Evolutionary conservation across 2,888 invertebrate species (phyloP).

Genomic region (Yponomeuta malinellus): DNA sequence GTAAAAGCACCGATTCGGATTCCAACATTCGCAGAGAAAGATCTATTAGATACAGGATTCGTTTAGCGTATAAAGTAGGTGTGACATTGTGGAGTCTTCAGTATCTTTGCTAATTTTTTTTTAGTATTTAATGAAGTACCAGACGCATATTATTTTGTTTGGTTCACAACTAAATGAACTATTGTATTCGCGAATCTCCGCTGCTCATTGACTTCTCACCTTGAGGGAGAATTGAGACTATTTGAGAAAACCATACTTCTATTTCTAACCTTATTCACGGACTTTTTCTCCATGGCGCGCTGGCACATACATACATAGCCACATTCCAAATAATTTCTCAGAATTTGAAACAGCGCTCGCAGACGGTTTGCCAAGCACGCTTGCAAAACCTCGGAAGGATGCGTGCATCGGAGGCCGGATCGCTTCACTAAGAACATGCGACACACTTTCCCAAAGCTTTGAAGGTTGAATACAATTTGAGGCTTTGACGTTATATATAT

Average conservation of each 20-base stretch:
- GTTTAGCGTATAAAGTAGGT: too few species aligned
- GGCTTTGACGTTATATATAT: not conserved
- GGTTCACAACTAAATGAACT: too few species aligned
- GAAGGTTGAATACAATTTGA: not conserved
- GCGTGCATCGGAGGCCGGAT: constrained; percentile 12
- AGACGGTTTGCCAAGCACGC: constrained; percentile 26
- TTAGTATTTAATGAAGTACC: too few species aligned
- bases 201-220: too few species aligned
- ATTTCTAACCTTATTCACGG: not conserved
- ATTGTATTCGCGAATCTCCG: too few species aligned
- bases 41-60: not conserved
- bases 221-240: too few species aligned
- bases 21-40: not conserved
- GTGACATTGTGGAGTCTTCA: too few species aligned
- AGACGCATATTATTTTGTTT: too few species aligned
- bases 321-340: constrained; percentile 33
- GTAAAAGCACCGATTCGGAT: not conserved
- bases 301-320: not conserved
- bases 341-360: constrained; percentile 44
- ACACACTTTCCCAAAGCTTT: not conserved
- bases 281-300: not conserved
- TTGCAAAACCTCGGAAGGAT: constrained; percentile 43
- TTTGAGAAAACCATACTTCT: too few species aligned
- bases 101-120: too few species aligned
- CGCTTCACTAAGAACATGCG: constrained; percentile 15